Base-by-base conservation (phyloP, 1,140 invertebrate genomes). In the Neodiprion pinetum region DNA sequence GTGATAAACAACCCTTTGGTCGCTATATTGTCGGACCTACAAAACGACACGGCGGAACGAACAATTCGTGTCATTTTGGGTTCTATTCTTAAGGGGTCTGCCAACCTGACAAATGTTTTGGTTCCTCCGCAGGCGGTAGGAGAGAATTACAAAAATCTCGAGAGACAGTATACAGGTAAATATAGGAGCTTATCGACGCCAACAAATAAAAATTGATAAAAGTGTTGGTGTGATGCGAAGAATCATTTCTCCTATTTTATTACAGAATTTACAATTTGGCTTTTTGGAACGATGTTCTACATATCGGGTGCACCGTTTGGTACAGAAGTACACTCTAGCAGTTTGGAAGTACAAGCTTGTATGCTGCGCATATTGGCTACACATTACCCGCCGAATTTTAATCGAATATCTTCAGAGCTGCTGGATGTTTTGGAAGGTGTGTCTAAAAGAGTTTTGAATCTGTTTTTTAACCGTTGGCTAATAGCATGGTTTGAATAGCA, bases 281-380 rank as follows among this genome's bases (percentile, higher is more conserved):
- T 88, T 7, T 88, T 87, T 77, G 86, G 85, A 9, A 78, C 80
- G 67, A 80, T 87, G 76, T 87, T 88, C 73, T 79, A 87, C 67
- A 73, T 87, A 68, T 66, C 83, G 12, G 81, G 80, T 53, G 68
- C 77, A 17, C 81, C 80, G 28, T 65, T 83, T 23, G 83, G 78
- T 67, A 69, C 79, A 48, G 71, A 79, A 67, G 77, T 82, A 28
- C 67, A 82, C 28, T 71, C 78, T 14, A 79, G 79, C 17, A 83
- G 83, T 67, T 80, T 86, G 72, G 78, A 86, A 66, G 75, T 87
- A 28, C 86, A 88, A 78, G 80, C 84, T 40, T 80, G 77, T 75
- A 85, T 88, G 79, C 79, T 88, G 11, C 80, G 80, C 72, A 80
- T 86, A 73, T 80, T 88, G 7, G 84, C 81, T 40, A 74, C 78